Conservation (phyloP, 2,797 vertebrate species). For the Austrolebias charrua region DNA sequence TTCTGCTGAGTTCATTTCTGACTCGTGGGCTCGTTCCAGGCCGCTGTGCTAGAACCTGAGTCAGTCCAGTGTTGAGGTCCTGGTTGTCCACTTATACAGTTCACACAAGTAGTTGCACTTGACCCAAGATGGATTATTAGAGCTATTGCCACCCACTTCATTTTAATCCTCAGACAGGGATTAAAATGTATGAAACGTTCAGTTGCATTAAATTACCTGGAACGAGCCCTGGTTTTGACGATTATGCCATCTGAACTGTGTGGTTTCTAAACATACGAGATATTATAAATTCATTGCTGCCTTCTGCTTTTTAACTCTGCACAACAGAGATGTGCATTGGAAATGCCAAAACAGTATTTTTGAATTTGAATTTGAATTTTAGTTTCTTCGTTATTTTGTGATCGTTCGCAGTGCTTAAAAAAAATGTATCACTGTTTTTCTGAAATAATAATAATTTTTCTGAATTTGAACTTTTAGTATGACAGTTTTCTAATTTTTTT, state of each 20-base stretch:
- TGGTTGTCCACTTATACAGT: neutral
- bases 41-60: conserved; percentile 5
- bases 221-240: conserved; percentile 25
- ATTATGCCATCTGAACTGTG: conserved; percentile 1
- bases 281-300: conserved; percentile 13
- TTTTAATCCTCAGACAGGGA: neutral
- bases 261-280: conserved; percentile 8
- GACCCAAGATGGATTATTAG: neutral
- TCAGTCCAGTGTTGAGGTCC: neutral
- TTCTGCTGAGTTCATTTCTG: neutral
- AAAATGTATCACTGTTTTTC: neutral
- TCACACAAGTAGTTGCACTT: neutral
- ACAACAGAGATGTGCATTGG: conserved; percentile 54
- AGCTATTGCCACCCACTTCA: neutral
- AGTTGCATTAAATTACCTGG: conserved; percentile 22
- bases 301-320: conserved; percentile 37
- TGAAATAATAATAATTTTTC: too few relatives aligned
- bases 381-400: neutral
- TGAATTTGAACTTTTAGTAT: too few relatives aligned
- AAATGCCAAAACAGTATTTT: conserved; percentile 68
- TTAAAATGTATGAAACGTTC: neutral
- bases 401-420: neutral
- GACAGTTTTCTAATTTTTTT: too few relatives aligned
- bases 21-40: conserved; percentile 39
- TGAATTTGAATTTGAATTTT: neutral